Base-by-base conservation (phyloP, 2,797 vertebrate genomes). In the Lepus townsendii region DNA sequence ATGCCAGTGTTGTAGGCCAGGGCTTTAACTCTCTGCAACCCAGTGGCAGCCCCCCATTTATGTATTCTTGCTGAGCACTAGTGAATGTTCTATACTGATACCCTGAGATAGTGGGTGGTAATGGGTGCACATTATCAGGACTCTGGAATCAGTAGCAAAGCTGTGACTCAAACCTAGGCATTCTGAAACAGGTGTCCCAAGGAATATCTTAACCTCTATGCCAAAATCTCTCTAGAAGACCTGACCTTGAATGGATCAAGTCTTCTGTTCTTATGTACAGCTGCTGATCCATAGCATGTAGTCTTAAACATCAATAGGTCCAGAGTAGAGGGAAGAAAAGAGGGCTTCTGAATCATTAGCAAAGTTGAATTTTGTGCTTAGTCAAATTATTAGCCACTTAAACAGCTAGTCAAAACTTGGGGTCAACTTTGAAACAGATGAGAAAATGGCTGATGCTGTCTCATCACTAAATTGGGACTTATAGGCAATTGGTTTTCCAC, bases 371-470 rank as follows among this genome's bases (percentile, higher is more conserved):
- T 90, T 95, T 52, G 27, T 35, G 57, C 16, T 76, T 69, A 16
- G 78, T 69, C 63, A 95, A 78, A 42, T 91, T 62, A 73, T 75
- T 57, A 14, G 54, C 14, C n/a, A 75, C 57, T n/a, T 86, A 38
- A 87, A 60, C 8, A 73, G 22, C 22, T 27, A 73, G 7, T 83
- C 17, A 69, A 35, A 68, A 73, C 1, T 63, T 13, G 63, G 20
- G 50, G 35, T 19, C 52, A 77, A 90, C 10, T 77, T 10, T 72
- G 79, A 94, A 79, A 20, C 69, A 54, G 30, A 69, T 65, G 54
- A 90, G 26, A 83, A 91, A 93, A 72, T 17, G 22, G 4, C 0
- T 76, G 17, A 72, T 79, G 12, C 12, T 54, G 14, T 22, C 11
- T 80, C 12, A 19, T 78, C 42, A 12, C 27, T 68, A 42, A 78